Evolutionary conservation across 2,888 invertebrate genomes (phyloP).

Genomic region (Parnassius apollo): DNA sequence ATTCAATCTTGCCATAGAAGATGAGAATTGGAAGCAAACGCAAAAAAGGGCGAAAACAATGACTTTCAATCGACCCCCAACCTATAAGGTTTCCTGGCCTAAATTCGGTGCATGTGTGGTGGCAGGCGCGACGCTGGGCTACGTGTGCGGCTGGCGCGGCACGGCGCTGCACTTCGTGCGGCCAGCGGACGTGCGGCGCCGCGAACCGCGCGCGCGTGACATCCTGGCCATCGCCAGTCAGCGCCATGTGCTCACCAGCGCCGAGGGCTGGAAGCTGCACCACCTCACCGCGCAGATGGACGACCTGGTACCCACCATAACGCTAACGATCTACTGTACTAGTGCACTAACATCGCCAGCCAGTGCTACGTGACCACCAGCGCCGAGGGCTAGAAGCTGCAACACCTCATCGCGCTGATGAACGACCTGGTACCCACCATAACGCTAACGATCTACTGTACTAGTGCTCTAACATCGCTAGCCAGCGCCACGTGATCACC

Average conservation of each 20-base stretch:
- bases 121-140: slow-evolving; percentile 64
- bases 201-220: slow-evolving; percentile 87
- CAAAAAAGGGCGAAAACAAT: slow-evolving; percentile 70
- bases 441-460: not conserved
- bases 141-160: slow-evolving; percentile 75
- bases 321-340: not conserved
- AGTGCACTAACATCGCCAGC: slow-evolving; percentile 83
- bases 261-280: slow-evolving; percentile 97
- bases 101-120: slow-evolving; percentile 48
- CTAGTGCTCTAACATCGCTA: slow-evolving; percentile 81
- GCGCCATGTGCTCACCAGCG: slow-evolving; percentile 91
- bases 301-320: slow-evolving; percentile 85
- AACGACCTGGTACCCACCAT: slow-evolving; percentile 88
- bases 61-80: slow-evolving; percentile 47
- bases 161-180: slow-evolving; percentile 74
- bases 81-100: slow-evolving; percentile 64
- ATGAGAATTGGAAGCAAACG: slow-evolving; percentile 37
- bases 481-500: slow-evolving; percentile 91
- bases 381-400: slow-evolving; percentile 96
- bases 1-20: slow-evolving; percentile 8
- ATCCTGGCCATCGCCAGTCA: slow-evolving; percentile 95
- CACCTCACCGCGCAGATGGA: slow-evolving; percentile 96
- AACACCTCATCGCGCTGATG: slow-evolving; percentile 95
- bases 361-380: slow-evolving; percentile 93
- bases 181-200: slow-evolving; percentile 90